Percentiles rank a stretch among this genome's conserved stretches.
Evolutionary conservation across 2,113 vertebrate species (phyloP).

Genomic region (Ameiurus melas): DNA sequence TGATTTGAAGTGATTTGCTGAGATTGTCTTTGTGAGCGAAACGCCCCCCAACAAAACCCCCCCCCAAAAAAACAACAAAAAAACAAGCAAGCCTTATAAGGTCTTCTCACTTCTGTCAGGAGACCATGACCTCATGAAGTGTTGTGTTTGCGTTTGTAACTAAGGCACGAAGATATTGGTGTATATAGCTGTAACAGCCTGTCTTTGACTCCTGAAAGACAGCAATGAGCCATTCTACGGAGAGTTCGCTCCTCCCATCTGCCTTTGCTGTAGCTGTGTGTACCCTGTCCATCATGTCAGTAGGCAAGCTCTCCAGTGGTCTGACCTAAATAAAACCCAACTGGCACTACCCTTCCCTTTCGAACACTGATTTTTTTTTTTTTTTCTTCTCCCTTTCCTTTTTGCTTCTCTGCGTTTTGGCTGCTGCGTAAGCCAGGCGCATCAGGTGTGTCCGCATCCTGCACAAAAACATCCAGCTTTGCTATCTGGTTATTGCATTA

Average conservation of each 20-base stretch:
- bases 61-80: no score
- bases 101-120: background rate
- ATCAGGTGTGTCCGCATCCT: constrained; percentile 30
- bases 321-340: constrained; percentile 33
- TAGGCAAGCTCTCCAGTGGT: background rate
- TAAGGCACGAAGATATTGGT: no score
- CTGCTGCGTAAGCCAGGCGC: background rate
- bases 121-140: background rate
- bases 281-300: background rate
- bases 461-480: background rate
- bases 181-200: background rate
- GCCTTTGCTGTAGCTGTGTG: background rate
- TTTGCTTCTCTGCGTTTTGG: constrained; percentile 11
- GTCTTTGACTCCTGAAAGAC: background rate
- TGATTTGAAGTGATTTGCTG: background rate
- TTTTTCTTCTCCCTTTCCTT: no score
- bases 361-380: background rate
- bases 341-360: background rate
- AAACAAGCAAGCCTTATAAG: background rate
- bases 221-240: background rate
- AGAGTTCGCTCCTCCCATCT: background rate
- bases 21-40: background rate
- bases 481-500: constrained; percentile 28
- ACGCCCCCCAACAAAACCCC: no score
- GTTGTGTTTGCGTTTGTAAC: background rate